Conservation (phyloP, 2,113 vertebrate species). For the Probosciger aterrimus region DNA sequence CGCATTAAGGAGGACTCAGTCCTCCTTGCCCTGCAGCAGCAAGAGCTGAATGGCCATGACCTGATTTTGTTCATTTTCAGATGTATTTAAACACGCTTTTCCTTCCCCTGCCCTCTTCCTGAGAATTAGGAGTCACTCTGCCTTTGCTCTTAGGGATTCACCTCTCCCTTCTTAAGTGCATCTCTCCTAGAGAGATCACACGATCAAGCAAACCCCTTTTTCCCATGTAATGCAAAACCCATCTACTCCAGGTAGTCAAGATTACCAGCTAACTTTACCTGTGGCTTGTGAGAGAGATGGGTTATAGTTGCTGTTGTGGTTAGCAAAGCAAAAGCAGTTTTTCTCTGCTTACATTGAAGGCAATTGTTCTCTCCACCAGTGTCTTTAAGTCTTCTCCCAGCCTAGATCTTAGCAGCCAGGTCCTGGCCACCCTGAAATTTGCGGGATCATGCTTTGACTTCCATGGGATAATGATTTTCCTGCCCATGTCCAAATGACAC, state of each 20-base stretch:
- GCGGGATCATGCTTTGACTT: not conserved
- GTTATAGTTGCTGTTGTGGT: not conserved
- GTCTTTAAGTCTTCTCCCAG: not conserved
- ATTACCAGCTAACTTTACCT: not conserved
- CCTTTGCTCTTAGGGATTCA: not conserved
- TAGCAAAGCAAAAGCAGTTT: not conserved
- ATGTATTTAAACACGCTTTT: not conserved
- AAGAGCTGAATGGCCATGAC: not conserved
- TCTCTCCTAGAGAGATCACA: not conserved
- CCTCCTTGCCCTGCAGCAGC: not conserved
- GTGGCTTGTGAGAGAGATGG: not conserved
- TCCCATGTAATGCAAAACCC: not conserved
- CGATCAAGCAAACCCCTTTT: not conserved
- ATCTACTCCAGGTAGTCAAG: not conserved
- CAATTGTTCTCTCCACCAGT: not conserved
- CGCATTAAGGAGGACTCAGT: not conserved
- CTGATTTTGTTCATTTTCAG: not conserved
- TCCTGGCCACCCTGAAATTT: not conserved
- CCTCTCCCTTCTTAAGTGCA: not conserved
- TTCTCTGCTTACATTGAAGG: not conserved
- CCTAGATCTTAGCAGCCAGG: not conserved
- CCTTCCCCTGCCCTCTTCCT: not conserved
- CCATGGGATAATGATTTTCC: not conserved
- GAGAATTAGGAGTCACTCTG: not conserved
- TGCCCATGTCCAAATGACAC: not conserved